Base-by-base conservation (phyloP, 1,140 invertebrate genomes). In the Drosophila rhopaloa region DNA sequence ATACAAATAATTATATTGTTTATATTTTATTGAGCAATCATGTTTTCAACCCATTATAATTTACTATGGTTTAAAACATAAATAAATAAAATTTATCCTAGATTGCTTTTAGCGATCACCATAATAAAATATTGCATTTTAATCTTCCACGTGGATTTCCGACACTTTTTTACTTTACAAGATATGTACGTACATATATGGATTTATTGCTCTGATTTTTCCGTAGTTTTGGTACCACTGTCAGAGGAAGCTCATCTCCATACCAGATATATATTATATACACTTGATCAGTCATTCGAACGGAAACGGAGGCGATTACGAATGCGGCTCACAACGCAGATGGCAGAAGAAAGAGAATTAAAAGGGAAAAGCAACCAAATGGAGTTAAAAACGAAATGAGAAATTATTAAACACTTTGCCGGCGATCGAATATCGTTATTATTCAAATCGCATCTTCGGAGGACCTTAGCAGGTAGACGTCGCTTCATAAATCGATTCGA, bases 371-470 rank as follows among this genome's bases (percentile, higher is more conserved):
- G 73, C 43, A 13, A 16, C 41, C 44, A 43, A 73, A 38, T 74
- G 50, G n/a, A 73, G 32, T 59, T 71, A 46, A 76, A 76, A 27
- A 66, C 19, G 61, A 83, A 32, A 71, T 27, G 57, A 75, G 50
- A 61, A 67, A 78, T 70, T 71, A 74, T 72, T 72, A 43, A n/a
- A 79, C 66, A 8, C 76, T 63, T 56, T 32, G 61, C 54, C 47
- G 44, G 50, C 44, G 43, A 71, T 71, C 62, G 57, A 79, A 66
- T 53, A 41, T 60, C 74, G 65, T 86, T 86, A 79, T 54, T 83
- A 86, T 86, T 86, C 82, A 79, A 88, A 76, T 59, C 54, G 83
- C 82, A 79, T 76, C 44, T 40, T 58, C 40, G 13, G 54, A 59
- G 46, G 57, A 66, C 47, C 47, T 66, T 51, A 67, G 54, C 62